Evolutionary conservation across 1,140 invertebrate genomes (phyloP).

Genomic region (Panagrolaimus sp.): DNA sequence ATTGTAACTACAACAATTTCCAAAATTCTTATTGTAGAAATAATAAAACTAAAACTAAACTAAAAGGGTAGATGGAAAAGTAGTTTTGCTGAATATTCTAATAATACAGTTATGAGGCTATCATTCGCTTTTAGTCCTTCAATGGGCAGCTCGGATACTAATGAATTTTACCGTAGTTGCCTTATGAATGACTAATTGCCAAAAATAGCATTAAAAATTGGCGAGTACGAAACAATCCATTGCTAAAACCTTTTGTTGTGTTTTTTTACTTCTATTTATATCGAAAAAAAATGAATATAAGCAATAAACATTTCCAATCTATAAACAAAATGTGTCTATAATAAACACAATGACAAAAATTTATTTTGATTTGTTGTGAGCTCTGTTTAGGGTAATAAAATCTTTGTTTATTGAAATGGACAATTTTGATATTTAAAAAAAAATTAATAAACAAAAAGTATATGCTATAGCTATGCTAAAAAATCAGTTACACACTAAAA

Average conservation of each 20-base stretch:
- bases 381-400: background rate
- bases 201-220: conserved; percentile 4
- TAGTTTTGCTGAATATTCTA: no score
- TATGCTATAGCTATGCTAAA: background rate
- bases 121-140: conserved; percentile 15
- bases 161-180: conserved; percentile 11
- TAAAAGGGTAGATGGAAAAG: no score
- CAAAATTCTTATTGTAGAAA: no score
- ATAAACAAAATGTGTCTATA: background rate
- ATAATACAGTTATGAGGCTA: no score
- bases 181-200: conserved; percentile 23
- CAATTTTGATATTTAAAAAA: background rate
- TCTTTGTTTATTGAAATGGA: background rate
- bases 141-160: conserved; percentile 23
- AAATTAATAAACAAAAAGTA: background rate
- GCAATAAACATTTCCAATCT: background rate
- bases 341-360: background rate
- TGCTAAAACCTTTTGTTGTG: background rate
- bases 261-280: background rate
- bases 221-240: background rate
- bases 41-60: no score
- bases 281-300: background rate
- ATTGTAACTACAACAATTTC: no score
- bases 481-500: no score
- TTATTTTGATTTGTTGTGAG: no score